Evolutionary conservation across 2,113 vertebrate genomes (phyloP).

Genomic region (Chunga burmeisteri): DNA sequence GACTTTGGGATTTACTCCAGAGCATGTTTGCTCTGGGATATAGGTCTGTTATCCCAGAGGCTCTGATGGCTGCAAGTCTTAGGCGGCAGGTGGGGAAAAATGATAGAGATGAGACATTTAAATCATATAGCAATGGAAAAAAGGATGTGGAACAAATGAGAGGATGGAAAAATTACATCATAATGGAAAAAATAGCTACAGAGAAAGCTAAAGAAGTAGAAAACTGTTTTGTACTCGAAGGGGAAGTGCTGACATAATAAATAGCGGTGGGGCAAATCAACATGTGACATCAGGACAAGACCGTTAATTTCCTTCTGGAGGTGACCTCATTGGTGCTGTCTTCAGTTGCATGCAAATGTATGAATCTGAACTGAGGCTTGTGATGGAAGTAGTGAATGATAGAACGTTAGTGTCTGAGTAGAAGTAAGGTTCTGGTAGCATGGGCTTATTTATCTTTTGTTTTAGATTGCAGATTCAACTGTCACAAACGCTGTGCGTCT

Average conservation of each 20-base stretch:
- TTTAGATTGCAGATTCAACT: slow-evolving; percentile 96
- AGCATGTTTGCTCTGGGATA: not conserved
- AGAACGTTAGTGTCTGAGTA: not conserved
- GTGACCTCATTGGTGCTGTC: not conserved
- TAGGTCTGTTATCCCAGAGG: not conserved
- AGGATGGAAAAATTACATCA: not conserved
- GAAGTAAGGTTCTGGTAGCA: not conserved
- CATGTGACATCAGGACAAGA: not conserved
- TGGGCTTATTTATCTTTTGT: not conserved
- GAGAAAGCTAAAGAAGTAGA: not conserved
- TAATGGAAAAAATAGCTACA: not conserved
- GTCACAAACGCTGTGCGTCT: slow-evolving; percentile 95
- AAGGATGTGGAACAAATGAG: not conserved
- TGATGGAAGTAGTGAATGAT: not conserved
- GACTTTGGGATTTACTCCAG: not conserved
- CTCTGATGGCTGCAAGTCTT: not conserved
- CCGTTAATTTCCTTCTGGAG: slow-evolving; percentile 1
- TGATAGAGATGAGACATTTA: not conserved
- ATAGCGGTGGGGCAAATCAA: not conserved
- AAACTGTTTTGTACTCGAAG: not conserved
- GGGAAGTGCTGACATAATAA: not conserved
- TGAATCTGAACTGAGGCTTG: not conserved
- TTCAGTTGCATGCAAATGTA: not conserved
- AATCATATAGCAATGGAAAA: not conserved
- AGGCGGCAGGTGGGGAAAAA: not conserved